A percentile compares a stretch with the other conserved stretches of the same genome.
These are phyloP conservation scores for Meloidogyne chitwoodi DNA, from an alignment of 1,140 invertebrate genomes.

Conservation along the genomic window DNA sequence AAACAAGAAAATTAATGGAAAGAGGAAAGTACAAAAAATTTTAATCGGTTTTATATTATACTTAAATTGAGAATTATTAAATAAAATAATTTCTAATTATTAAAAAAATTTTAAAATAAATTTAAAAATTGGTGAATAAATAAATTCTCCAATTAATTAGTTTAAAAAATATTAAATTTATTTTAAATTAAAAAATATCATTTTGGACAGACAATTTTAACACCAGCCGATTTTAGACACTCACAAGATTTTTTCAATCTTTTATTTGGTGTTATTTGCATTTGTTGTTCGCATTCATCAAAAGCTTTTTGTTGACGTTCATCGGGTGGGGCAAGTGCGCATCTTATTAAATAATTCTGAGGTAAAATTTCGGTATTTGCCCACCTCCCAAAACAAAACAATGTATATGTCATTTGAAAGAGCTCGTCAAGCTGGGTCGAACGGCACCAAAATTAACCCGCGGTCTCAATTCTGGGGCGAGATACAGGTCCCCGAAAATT, in stretches of 20 bases:
- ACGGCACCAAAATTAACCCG: no score
- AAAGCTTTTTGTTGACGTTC: slow-evolving; percentile 50
- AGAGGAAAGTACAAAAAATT: not conserved
- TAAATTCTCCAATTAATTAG: not conserved
- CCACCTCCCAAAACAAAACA: no score
- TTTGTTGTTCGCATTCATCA: slow-evolving; percentile 51
- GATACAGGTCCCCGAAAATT: no score
- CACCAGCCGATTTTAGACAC: slow-evolving; percentile 52
- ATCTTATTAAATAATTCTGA: slow-evolving; percentile 20
- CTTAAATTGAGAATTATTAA: not conserved
- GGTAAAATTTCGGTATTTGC: no score
- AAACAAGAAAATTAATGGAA: not conserved
- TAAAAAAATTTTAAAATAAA: not conserved
- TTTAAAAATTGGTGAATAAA: not conserved
- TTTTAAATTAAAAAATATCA: slow-evolving; percentile 18
- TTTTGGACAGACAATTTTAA: slow-evolving; percentile 51
- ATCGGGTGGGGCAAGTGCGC: slow-evolving; percentile 54
- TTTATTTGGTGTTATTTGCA: slow-evolving; percentile 41
- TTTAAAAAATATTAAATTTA: not conserved
- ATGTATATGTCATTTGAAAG: no score
- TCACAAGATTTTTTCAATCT: slow-evolving; percentile 53
- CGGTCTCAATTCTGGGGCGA: no score
- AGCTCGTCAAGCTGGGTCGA: no score
- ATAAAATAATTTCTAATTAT: not conserved
- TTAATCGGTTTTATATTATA: not conserved